Percentiles rank a stretch among this genome's conserved stretches.
Conservation (phyloP, 2,888 invertebrate genomes). For the Drosophila stalkeri region DNA sequence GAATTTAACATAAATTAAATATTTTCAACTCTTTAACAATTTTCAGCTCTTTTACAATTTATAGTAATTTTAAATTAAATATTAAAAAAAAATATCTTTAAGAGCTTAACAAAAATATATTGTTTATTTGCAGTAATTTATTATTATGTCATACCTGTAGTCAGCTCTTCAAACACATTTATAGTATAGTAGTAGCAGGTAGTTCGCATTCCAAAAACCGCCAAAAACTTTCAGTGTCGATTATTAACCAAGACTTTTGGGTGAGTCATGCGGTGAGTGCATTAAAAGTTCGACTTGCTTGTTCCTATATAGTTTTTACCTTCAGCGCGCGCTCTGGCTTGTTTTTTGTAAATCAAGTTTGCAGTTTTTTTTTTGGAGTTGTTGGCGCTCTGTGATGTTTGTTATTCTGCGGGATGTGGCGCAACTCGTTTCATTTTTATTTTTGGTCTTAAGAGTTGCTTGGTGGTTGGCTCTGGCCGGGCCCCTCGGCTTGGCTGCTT, state of each 20-base stretch:
- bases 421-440: slow-evolving; percentile 77
- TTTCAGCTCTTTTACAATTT: neutral
- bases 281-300: slow-evolving; percentile 54
- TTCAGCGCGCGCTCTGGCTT: slow-evolving; percentile 14
- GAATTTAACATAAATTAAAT: neutral
- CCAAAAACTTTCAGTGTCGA: slow-evolving; percentile 24
- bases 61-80: too few relatives aligned
- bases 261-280: slow-evolving; percentile 25
- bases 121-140: neutral
- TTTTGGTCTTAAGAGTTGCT: slow-evolving; percentile 61
- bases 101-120: too few relatives aligned
- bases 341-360: slow-evolving; percentile 74
- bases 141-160: neutral
- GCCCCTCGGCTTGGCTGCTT: slow-evolving; percentile 41
- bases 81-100: too few relatives aligned
- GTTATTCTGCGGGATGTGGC: slow-evolving; percentile 75
- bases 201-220: neutral
- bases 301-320: slow-evolving; percentile 27
- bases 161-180: too few relatives aligned
- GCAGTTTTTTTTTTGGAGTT: slow-evolving; percentile 68
- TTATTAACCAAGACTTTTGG: slow-evolving; percentile 24
- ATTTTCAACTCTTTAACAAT: neutral
- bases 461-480: slow-evolving; percentile 24
- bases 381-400: slow-evolving; percentile 66
- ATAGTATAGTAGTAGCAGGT: neutral